Evolutionary conservation across 1,140 invertebrate genomes (phyloP), one percentile per base, ranked within the genome.

Genomic region (Drosophila arizonae): DNA sequence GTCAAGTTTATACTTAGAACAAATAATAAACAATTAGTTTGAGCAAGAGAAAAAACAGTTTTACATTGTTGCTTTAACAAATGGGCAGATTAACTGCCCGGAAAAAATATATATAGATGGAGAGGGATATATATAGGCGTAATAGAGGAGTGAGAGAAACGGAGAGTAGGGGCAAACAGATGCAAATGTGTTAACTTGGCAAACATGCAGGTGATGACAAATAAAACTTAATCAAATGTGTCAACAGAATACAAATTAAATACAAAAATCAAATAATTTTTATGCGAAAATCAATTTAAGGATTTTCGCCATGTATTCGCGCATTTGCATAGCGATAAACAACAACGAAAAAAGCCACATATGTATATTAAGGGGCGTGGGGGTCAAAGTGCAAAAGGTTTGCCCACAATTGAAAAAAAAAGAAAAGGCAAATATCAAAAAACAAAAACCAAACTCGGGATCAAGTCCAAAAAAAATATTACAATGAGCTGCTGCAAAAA

Each of bases 191-290:
- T 87, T 87, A 87, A 88, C 76, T 88, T 76, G 76, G 79, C 76
- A 87, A 82, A 88, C 82, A 87, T 87, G 82, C 82, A 88, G 84
- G 82, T 87, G 82, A 87, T 88, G 67, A 84, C 84, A 87, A 87
- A 87, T 87, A 86, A 87, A 87, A 87, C 82, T 79, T 87, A 88
- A 88, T 87, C 68, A 87, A 87, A 88, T 87, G 66, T 86, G 82
- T 88, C 84, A 87, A 86, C 82, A 87, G 66, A 66, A 86, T 66
- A 74, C 81, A 79, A 72, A 81, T 73, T 79, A 76, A 72, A 79
- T 79, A 61, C 76, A 86, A 88, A 79, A 88, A 79, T 82, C 76
- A 67, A 76, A 79, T 87, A 82, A 87, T 79, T 87, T 75, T 87
- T 88, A 73, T 88, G 79, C 79, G 77, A 74, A 87, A 87, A 87